Percentiles rank a stretch among this genome's conserved stretches.
Evolutionary conservation across 2,888 invertebrate species (phyloP).

Genomic region (Asteroscopus sphinx): DNA sequence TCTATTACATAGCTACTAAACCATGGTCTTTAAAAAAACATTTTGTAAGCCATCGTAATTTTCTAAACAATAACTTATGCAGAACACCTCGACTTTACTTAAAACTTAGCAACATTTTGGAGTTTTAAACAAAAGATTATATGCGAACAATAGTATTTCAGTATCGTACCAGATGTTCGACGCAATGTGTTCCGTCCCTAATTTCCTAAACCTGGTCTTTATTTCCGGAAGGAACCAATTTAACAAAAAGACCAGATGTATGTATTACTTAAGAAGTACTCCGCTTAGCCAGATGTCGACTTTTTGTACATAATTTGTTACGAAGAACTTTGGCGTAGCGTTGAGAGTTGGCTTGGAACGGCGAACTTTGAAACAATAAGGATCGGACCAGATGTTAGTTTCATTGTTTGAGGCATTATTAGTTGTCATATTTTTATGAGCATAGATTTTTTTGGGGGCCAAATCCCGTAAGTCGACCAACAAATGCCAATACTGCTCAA

Average conservation of each 20-base stretch:
- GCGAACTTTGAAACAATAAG: constrained; percentile 25
- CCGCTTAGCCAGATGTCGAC: constrained; percentile 26
- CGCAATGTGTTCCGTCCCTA: constrained; percentile 23
- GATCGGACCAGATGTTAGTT: constrained; percentile 17
- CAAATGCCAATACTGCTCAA: too few relatives aligned
- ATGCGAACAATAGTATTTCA: constrained; percentile 38
- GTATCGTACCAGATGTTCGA: constrained; percentile 33
- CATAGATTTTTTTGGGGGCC: background rate
- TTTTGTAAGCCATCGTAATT: too few relatives aligned
- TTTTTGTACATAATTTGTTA: constrained; percentile 7
- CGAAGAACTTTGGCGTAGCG: background rate
- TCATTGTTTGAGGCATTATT: background rate
- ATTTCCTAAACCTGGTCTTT: constrained; percentile 16
- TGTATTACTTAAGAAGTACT: constrained; percentile 17
- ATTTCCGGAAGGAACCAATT: constrained; percentile 39
- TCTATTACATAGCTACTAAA: too few relatives aligned
- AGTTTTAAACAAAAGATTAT: constrained; percentile 33
- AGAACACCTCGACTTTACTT: background rate
- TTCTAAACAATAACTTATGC: background rate
- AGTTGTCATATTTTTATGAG: background rate
- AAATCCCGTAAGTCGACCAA: too few relatives aligned
- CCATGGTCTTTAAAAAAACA: too few relatives aligned
- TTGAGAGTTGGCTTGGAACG: background rate
- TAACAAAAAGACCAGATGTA: constrained; percentile 45
- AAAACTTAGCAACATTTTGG: constrained; percentile 1